Evolutionary conservation across 1,140 invertebrate species (phyloP), one percentile per base, ranked within the genome.

Genomic region (Ooceraea biroi): DNA sequence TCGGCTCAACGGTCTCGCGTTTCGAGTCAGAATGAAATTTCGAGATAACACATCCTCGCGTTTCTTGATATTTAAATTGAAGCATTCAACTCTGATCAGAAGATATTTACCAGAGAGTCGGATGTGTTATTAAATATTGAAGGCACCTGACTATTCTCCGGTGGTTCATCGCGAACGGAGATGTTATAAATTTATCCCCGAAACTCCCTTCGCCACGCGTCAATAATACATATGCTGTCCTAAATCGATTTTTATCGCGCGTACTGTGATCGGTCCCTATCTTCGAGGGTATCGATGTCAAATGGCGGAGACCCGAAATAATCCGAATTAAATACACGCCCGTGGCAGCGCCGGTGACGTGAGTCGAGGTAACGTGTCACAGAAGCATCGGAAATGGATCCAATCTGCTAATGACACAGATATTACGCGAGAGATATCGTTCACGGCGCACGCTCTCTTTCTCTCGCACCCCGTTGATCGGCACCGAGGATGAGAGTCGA

Each of bases 331-430:
- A 78, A n/a, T n/a, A 4, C 12, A 25, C 22, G 61, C 36, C 22
- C 7, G 30, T 69, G 36, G 22, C 19, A 27, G 19, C 61, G 36
- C 41, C 74, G 68, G 11, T n/a, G 44, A 14, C n/a, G 17, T 7
- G 72, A 60, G 41, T 63, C 57, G 30, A 30, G 36, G 14, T 68
- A 55, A 41, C 63, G 30, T 55, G 48, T 57, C 63, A 69, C 76
- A 65, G 58, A 30, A n/a, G 17, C 65, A 80, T 80, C 65, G 76
- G 76, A 69, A 80, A 80, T 80, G 50, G 25, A 80, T 80, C 69
- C 65, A 80, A 71, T 80, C 65, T 80, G 22, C 46, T 80, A 69
- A 80, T 44, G 66, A 80, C n/a, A 36, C 57, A 69, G 76, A 69
- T 71, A 80, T 80, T 69, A 80, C 76, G 22, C 17, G 11, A n/a